Conservation (phyloP, 2,888 invertebrate species). For the Lasius fuliginosus region DNA sequence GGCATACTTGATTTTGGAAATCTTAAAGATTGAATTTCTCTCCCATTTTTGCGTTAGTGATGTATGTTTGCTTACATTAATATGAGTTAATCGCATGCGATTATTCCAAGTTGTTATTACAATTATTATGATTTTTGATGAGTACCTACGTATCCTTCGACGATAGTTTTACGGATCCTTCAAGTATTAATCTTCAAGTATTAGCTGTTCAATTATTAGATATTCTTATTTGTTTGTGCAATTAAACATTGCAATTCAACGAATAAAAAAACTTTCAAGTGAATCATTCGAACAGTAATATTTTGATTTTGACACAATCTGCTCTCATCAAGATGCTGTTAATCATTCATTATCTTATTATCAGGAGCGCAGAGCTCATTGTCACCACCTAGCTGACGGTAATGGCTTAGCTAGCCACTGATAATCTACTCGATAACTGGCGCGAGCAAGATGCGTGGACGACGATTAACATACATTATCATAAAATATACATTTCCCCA, state of each 20-base stretch:
- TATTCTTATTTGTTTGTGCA: neutral
- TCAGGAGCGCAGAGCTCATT: neutral
- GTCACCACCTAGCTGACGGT: neutral
- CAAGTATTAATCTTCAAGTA: neutral
- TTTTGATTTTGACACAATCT: neutral
- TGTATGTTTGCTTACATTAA: neutral
- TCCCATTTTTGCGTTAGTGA: neutral
- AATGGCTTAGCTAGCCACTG: neutral
- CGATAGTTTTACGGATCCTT: neutral
- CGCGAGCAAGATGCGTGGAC: neutral
- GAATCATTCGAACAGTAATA: neutral
- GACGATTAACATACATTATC: conserved; percentile 8
- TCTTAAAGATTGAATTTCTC: neutral
- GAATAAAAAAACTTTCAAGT: neutral
- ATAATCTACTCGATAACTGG: conserved; percentile 11
- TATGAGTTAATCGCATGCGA: neutral
- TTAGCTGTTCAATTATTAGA: neutral
- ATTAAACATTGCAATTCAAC: neutral
- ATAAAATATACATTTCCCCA: neutral
- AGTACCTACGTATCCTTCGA: neutral
- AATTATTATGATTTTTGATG: neutral
- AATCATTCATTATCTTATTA: conserved; percentile 7
- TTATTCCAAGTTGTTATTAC: neutral
- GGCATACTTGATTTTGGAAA: neutral
- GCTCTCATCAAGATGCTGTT: neutral